These are phyloP conservation scores for Lacanobia oleracea DNA, from an alignment of 2,888 invertebrate species.

Conservation along the genomic window DNA sequence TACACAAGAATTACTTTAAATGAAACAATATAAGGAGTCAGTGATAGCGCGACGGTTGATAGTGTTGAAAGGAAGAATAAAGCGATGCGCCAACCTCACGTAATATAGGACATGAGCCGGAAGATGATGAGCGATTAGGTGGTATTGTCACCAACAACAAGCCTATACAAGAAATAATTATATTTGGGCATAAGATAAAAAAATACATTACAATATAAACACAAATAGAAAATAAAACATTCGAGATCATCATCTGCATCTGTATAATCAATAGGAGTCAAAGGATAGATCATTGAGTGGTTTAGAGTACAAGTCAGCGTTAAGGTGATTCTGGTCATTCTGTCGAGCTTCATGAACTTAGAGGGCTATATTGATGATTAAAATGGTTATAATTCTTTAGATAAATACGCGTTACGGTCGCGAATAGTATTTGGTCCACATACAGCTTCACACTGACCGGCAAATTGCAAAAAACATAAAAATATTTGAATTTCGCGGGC, in stretches of 20 bases:
- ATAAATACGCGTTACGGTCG: no score
- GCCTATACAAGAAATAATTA: not conserved
- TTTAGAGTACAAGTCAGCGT: slow-evolving; percentile 41
- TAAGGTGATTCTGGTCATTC: no score
- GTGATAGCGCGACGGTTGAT: not conserved
- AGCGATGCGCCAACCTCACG: not conserved
- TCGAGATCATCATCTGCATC: slow-evolving; percentile 29
- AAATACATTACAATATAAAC: slow-evolving; percentile 1
- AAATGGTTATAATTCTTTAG: no score
- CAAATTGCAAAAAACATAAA: no score
- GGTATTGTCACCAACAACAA: not conserved
- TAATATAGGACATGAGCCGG: not conserved
- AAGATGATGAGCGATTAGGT: not conserved
- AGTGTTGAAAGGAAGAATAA: no score
- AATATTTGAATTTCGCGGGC: no score
- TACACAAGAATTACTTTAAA: not conserved
- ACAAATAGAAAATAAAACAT: slow-evolving; percentile 27
- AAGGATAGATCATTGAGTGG: slow-evolving; percentile 56
- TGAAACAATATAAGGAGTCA: not conserved
- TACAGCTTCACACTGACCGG: no score
- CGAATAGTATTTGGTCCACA: no score
- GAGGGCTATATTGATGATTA: no score
- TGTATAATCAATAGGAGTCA: slow-evolving; percentile 28
- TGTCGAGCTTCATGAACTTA: no score
- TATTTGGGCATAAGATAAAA: not conserved